Conservation (phyloP, 2,888 invertebrate genomes). For the Operophtera brumata region DNA sequence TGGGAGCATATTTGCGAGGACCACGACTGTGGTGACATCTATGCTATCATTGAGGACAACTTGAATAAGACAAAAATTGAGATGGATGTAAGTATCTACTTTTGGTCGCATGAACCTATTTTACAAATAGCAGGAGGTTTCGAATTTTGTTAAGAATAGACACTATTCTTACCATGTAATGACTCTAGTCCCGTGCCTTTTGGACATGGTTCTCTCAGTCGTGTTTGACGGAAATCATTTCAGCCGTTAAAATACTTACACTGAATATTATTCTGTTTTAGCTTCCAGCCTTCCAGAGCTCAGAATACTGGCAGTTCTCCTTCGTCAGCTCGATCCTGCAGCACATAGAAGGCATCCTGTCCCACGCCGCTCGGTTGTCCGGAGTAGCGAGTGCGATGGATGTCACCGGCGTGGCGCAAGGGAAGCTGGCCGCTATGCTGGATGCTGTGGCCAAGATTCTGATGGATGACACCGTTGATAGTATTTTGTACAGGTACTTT, state of each 20-base stretch:
- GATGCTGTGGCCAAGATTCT: conserved; percentile 69
- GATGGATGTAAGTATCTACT: conserved; percentile 46
- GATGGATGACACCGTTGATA: conserved; percentile 68
- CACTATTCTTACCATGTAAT: too few relatives aligned
- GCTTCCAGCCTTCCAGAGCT: conserved; percentile 60
- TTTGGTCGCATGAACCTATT: background rate
- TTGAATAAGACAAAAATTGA: conserved; percentile 48
- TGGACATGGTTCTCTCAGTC: too few relatives aligned
- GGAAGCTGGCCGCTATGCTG: conserved; percentile 59
- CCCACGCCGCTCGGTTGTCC: conserved; percentile 64
- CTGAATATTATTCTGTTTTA: conserved; percentile 27
- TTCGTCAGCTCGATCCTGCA: conserved; percentile 70
- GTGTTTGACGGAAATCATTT: too few relatives aligned
- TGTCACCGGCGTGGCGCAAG: conserved; percentile 48
- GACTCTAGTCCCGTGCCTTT: too few relatives aligned
- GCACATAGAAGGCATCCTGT: conserved; percentile 59
- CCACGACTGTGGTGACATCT: conserved; percentile 50
- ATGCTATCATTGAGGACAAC: conserved; percentile 35
- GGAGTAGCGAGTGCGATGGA: conserved; percentile 69
- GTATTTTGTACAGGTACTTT: conserved; percentile 66
- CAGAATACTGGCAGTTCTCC: conserved; percentile 72
- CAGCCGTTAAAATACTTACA: too few relatives aligned
- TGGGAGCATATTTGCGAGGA: conserved; percentile 49
- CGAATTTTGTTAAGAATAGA: too few relatives aligned
- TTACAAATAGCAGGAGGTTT: too few relatives aligned